These are phyloP conservation scores for Chymomyza costata DNA, from an alignment of 1,140 invertebrate genomes.

Conservation along the genomic window DNA sequence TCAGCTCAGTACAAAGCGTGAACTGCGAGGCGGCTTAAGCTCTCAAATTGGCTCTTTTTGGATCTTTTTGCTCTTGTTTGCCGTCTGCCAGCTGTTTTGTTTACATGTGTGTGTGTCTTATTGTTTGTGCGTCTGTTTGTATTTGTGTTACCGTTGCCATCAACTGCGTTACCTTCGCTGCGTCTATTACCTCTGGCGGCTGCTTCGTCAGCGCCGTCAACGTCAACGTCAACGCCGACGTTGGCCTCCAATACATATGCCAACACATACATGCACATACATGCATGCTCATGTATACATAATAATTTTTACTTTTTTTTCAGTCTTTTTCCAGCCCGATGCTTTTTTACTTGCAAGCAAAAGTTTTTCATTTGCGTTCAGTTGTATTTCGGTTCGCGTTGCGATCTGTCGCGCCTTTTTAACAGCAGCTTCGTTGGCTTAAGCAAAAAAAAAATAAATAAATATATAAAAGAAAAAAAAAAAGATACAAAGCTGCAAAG, in stretches of 20 bases:
- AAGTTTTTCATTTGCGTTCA: conserved; percentile 74
- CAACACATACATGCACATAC: conserved; percentile 4
- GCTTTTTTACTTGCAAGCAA: conserved; percentile 73
- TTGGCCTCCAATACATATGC: conserved; percentile 59
- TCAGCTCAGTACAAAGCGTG: conserved; percentile 2
- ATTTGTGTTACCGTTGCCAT: conserved; percentile 36
- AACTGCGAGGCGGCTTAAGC: too few species aligned
- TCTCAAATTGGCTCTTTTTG: too few species aligned
- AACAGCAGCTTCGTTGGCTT: conserved; percentile 24
- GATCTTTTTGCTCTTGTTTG: background rate
- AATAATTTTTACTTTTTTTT: conserved; percentile 64
- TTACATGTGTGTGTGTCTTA: conserved; percentile 6
- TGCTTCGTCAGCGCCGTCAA: too few species aligned
- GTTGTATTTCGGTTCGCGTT: conserved; percentile 74
- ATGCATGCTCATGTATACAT: conserved; percentile 51
- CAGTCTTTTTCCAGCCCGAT: conserved; percentile 65
- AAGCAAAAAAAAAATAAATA: too few species aligned
- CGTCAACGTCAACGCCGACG: conserved; percentile 18
- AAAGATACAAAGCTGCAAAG: conserved; percentile 7
- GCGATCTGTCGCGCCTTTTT: conserved; percentile 67
- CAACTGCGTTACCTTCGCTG: conserved; percentile 30
- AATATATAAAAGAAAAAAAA: too few species aligned
- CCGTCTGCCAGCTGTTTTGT: background rate
- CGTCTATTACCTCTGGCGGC: too few species aligned
- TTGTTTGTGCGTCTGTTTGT: conserved; percentile 10